A percentile compares a stretch with the other conserved stretches of the same genome.
These are phyloP conservation scores for Coccyzus lansbergi DNA, from an alignment of 2,797 vertebrate species.

Conservation along the genomic window DNA sequence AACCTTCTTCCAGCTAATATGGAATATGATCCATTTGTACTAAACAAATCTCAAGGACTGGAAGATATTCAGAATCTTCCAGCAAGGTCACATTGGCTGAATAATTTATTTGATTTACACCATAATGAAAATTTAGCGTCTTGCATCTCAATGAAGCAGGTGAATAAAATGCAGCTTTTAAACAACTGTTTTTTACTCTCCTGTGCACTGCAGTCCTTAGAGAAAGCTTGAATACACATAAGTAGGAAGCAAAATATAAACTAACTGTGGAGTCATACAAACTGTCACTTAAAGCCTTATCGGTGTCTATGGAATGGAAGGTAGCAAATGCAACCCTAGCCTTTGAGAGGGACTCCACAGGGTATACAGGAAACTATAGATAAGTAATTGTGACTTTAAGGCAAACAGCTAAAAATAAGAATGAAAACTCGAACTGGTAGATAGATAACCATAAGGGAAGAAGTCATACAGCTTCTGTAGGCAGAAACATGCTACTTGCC, in stretches of 20 bases:
- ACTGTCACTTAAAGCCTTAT: background rate
- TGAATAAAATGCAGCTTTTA: slow-evolving; percentile 3
- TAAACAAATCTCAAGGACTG: slow-evolving; percentile 48
- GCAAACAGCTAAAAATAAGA: background rate
- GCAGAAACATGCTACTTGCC: background rate
- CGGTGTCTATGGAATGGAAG: background rate
- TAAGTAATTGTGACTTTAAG: background rate
- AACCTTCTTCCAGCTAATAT: slow-evolving; percentile 9
- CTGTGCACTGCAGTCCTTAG: background rate
- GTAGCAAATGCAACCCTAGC: background rate
- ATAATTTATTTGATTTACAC: slow-evolving; percentile 4
- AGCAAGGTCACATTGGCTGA: slow-evolving; percentile 2
- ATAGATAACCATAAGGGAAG: background rate
- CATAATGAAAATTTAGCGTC: background rate
- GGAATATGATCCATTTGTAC: background rate
- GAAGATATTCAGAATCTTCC: slow-evolving; percentile 6
- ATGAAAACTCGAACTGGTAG: background rate
- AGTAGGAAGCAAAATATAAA: background rate
- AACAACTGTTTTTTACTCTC: background rate
- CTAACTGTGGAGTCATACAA: background rate
- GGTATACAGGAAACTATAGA: background rate
- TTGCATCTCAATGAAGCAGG: background rate
- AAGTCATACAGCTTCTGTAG: background rate
- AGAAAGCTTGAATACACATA: background rate
- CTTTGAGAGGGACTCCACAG: background rate